A percentile compares a stretch with the other conserved stretches of the same genome.
Evolutionary conservation across 2,113 vertebrate species (phyloP).

Genomic region (Sander lucioperca): DNA sequence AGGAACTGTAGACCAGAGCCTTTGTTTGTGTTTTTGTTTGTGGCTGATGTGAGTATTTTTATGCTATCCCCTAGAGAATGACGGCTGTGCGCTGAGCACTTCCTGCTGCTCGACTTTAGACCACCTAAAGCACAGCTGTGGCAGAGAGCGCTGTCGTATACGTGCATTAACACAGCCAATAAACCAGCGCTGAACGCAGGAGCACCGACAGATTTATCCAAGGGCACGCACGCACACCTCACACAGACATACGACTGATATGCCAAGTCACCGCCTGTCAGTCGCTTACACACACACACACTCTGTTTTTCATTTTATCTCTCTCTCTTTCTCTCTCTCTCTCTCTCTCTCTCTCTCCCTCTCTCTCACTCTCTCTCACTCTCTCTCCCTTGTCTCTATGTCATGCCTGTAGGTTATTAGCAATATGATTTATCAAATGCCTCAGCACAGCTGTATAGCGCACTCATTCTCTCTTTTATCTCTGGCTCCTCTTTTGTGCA

Average conservation of each 20-base stretch:
- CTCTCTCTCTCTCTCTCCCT: slow-evolving; percentile 2
- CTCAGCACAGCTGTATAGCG: slow-evolving; percentile 50
- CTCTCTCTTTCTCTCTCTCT: slow-evolving; percentile 23
- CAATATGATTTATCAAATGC: slow-evolving; percentile 68
- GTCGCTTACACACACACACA: slow-evolving; percentile 18
- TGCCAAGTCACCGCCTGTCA: slow-evolving; percentile 70
- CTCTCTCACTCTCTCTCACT: slow-evolving; percentile 28
- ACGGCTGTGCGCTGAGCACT: slow-evolving; percentile 51
- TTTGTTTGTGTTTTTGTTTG: slow-evolving; percentile 56
- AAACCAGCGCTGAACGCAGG: slow-evolving; percentile 35
- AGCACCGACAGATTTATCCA: slow-evolving; percentile 51
- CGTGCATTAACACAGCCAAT: slow-evolving; percentile 57
- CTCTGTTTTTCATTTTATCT: slow-evolving; percentile 26
- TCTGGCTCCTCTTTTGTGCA: slow-evolving; percentile 45
- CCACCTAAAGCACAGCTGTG: slow-evolving; percentile 59
- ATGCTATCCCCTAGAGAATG: slow-evolving; percentile 45
- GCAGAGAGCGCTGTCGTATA: slow-evolving; percentile 22
- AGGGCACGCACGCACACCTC: slow-evolving; percentile 29
- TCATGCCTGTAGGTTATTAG: slow-evolving; percentile 69
- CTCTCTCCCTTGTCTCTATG: slow-evolving; percentile 34
- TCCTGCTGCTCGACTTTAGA: slow-evolving; percentile 42
- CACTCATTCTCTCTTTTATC: slow-evolving; percentile 41
- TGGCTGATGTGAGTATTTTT: slow-evolving; percentile 50
- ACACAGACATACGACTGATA: slow-evolving; percentile 49
- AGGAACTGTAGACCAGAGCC: slow-evolving; percentile 45